Conservation (phyloP, 2,113 vertebrate genomes). For the Barnardius zonarius region DNA sequence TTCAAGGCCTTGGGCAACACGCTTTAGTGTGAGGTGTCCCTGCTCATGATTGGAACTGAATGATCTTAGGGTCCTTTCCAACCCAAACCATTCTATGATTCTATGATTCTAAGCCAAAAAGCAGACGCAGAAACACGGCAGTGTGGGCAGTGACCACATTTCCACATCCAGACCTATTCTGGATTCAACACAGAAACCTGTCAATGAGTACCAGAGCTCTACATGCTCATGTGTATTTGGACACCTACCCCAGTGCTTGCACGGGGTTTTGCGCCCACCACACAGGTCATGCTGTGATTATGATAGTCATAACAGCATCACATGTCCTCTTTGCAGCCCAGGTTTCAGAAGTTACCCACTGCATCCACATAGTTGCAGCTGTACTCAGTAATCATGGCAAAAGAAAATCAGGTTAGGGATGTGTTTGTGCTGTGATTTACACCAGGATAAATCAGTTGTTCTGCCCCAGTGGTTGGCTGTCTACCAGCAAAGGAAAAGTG, state of each 20-base stretch:
- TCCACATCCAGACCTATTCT: background rate
- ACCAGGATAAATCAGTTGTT: constrained; percentile 17
- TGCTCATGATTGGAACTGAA: too few relatives aligned
- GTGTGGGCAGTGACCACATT: background rate
- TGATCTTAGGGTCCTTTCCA: too few relatives aligned
- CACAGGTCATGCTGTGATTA: background rate
- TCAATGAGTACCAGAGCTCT: background rate
- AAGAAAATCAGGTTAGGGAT: background rate
- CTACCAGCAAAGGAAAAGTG: background rate
- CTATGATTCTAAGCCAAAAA: background rate
- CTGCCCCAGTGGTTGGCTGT: background rate
- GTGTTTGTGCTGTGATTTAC: constrained; percentile 35
- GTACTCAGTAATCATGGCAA: background rate
- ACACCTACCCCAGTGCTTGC: background rate
- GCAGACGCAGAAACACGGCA: background rate
- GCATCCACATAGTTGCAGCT: background rate
- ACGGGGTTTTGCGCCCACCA: background rate
- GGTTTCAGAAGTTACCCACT: background rate
- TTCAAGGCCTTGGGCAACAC: background rate
- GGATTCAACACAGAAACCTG: background rate
- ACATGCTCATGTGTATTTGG: background rate
- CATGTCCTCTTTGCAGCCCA: background rate
- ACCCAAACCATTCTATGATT: too few relatives aligned
- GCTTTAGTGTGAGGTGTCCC: too few relatives aligned
- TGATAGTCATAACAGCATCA: background rate